These are phyloP conservation scores for Mesorhabditis sp. DNA, from an alignment of 2,888 invertebrate genomes.

Conservation along the genomic window DNA sequence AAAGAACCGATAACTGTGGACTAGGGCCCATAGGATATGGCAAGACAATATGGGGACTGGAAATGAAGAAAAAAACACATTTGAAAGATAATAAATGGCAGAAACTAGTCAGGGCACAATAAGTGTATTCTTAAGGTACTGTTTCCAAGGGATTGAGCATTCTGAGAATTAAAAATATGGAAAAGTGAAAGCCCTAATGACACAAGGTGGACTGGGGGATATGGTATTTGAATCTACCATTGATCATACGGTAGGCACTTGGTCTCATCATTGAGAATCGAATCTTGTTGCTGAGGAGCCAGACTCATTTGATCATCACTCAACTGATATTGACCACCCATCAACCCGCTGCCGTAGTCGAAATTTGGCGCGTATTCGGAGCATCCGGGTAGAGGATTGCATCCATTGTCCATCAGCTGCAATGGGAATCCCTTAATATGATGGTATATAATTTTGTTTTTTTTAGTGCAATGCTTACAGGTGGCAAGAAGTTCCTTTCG, in stretches of 20 bases:
- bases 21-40: neutral
- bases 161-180: neutral
- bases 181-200: conserved; percentile 1
- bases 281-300: conserved; percentile 10
- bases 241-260: conserved; percentile 36
- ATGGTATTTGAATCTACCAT: conserved; percentile 18
- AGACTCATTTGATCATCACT: conserved; percentile 12
- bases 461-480: neutral
- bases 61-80: neutral
- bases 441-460: neutral
- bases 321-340: conserved; percentile 27
- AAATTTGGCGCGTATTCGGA: conserved; percentile 41
- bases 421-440: neutral
- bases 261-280: conserved; percentile 16
- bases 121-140: neutral
- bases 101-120: neutral
- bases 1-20: too few species aligned
- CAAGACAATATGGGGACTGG: neutral
- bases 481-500: neutral
- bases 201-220: neutral
- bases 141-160: neutral
- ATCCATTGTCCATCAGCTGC: conserved; percentile 31
- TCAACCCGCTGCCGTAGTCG: conserved; percentile 27
- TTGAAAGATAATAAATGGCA: neutral
- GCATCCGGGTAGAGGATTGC: conserved; percentile 27